Percentiles rank a stretch among this genome's conserved stretches.
Conservation (phyloP, 2,113 vertebrate species). For the Isurus oxyrinchus region DNA sequence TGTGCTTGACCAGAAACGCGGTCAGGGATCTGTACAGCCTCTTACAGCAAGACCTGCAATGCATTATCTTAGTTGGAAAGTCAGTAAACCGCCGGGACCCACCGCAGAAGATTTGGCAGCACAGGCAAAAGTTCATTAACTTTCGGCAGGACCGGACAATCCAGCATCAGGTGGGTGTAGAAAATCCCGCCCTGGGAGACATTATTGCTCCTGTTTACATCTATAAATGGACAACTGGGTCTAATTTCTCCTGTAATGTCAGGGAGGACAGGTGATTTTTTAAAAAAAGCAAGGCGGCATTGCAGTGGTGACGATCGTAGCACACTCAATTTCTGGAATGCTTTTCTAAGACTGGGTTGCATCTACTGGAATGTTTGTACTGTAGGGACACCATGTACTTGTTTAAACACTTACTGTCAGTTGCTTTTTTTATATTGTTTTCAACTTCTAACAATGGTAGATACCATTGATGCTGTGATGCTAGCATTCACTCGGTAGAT, state of each 20-base stretch:
- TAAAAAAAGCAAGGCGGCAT: neutral
- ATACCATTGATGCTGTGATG: neutral
- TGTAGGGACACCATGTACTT: neutral
- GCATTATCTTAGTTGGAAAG: neutral
- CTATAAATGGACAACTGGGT: neutral
- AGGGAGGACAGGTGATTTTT: neutral
- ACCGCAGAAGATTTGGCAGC: no score
- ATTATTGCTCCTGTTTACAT: neutral
- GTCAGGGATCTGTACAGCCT: neutral
- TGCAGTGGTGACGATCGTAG: neutral
- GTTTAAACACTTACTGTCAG: neutral
- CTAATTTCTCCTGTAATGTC: neutral
- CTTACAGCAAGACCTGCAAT: neutral
- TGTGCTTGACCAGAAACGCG: neutral
- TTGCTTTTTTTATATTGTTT: neutral
- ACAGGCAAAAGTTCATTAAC: no score
- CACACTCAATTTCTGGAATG: neutral
- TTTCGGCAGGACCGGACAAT: no score
- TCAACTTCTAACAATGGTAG: neutral
- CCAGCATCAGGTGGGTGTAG: no score
- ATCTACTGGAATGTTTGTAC: neutral
- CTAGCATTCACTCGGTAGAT: neutral
- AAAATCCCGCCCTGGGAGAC: neutral
- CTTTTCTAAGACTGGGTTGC: neutral
- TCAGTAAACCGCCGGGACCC: no score